Conservation (phyloP, 64 coral and sea anemone species). For the Stichodactyla mertensii region DNA sequence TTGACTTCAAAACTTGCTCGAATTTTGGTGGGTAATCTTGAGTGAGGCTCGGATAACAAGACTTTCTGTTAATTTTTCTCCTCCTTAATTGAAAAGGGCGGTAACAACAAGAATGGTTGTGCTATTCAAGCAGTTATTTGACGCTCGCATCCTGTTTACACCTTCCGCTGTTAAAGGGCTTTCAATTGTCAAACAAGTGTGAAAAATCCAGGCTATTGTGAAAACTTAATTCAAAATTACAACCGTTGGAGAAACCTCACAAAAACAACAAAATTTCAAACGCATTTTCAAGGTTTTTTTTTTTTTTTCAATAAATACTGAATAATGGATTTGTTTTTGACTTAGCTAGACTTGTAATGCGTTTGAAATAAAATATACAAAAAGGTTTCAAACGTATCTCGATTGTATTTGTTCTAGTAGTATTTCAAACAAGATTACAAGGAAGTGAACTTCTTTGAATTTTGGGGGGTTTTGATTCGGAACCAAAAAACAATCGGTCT, state of each 20-base stretch:
- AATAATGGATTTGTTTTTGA: too few relatives aligned
- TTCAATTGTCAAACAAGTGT: not conserved
- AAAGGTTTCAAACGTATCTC: not conserved
- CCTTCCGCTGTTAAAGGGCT: not conserved
- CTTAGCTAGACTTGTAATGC: not conserved
- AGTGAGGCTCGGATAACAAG: not conserved
- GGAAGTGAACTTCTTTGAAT: too few relatives aligned
- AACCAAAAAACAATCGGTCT: too few relatives aligned
- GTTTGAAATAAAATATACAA: not conserved
- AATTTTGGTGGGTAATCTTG: not conserved
- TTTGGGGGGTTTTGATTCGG: too few relatives aligned
- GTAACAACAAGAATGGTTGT: not conserved
- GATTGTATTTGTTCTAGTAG: too few relatives aligned
- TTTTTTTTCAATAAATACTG: too few relatives aligned
- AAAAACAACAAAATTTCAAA: too few relatives aligned
- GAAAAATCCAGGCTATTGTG: not conserved
- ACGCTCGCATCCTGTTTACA: not conserved
- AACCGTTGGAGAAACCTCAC: not conserved
- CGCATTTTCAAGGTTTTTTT: too few relatives aligned
- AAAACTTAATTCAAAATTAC: not conserved
- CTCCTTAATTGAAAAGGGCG: slow-evolving; percentile 13
- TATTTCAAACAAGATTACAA: too few relatives aligned
- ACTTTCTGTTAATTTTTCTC: not conserved
- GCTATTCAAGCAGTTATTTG: not conserved
- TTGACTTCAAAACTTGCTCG: not conserved